phyloP scores from a whole-genome alignment of 2,113 vertebrate species.

The Emydocephalus ijimae region DNA sequence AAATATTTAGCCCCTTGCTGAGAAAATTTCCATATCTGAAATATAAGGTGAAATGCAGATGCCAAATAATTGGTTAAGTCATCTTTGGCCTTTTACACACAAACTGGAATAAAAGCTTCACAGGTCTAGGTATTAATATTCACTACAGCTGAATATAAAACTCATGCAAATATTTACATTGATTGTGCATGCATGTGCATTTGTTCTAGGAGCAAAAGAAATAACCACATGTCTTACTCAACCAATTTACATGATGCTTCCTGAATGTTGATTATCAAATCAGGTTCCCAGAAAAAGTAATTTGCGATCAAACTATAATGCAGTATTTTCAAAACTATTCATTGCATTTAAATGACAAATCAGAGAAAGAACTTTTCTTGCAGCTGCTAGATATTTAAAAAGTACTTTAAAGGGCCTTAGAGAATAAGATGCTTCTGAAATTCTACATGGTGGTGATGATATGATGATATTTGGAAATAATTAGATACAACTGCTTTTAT shows the following conservation, averaged over 20 bases:
- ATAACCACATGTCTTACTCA: constrained; percentile 37
- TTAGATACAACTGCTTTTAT: neutral
- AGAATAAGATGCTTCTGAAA: neutral
- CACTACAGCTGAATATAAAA: constrained; percentile 43
- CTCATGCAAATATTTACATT: constrained; percentile 31
- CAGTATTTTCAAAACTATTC: constrained; percentile 55
- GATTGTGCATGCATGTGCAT: constrained; percentile 3
- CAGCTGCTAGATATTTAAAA: constrained; percentile 31
- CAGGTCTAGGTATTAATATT: constrained; percentile 34
- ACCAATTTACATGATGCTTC: constrained; percentile 46
- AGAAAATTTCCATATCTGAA: neutral
- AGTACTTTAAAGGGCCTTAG: constrained; percentile 1
- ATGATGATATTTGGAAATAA: neutral
- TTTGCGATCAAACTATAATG: constrained; percentile 49
- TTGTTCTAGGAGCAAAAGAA: constrained; percentile 39
- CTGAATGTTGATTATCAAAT: constrained; percentile 21
- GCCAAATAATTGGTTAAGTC: neutral
- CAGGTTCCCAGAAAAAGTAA: constrained; percentile 40
- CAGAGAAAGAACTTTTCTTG: constrained; percentile 42
- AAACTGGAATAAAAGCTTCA: constrained; percentile 5
- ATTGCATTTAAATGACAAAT: constrained; percentile 47
- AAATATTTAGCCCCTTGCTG: neutral
- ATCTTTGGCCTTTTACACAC: rapidly evolving
- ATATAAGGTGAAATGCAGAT: neutral
- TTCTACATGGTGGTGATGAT: neutral